These are phyloP conservation scores for Drosophila putrida DNA, from an alignment of 2,888 invertebrate species.

Conservation along the genomic window DNA sequence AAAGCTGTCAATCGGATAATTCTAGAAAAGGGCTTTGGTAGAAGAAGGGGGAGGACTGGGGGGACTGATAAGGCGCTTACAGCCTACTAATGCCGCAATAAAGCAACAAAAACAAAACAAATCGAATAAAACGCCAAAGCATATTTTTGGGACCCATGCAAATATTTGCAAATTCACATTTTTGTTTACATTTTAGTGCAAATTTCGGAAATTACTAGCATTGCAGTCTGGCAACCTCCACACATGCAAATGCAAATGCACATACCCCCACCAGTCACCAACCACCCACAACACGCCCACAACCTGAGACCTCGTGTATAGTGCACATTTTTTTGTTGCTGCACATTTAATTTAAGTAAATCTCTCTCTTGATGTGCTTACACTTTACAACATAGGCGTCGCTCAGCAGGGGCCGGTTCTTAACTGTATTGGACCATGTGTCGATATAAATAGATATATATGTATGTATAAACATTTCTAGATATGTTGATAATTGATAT, in stretches of 20 bases:
- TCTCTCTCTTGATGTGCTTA: slow-evolving; percentile 32
- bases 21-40: not conserved
- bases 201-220: slow-evolving; percentile 75
- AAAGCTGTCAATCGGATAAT: slow-evolving; percentile 61
- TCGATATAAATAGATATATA: no score
- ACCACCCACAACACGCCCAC: not conserved
- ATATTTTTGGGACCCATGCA: slow-evolving; percentile 67
- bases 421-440: not conserved
- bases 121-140: slow-evolving; percentile 48
- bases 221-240: slow-evolving; percentile 42
- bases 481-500: no score
- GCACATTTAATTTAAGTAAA: slow-evolving; percentile 61
- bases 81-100: slow-evolving; percentile 48
- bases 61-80: slow-evolving; percentile 42
- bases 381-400: slow-evolving; percentile 29
- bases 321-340: slow-evolving; percentile 31
- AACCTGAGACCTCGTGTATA: slow-evolving; percentile 24
- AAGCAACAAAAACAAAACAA: slow-evolving; percentile 21
- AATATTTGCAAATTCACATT: slow-evolving; percentile 71
- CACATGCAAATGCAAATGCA: slow-evolving; percentile 1
- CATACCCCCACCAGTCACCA: not conserved
- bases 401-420: not conserved
- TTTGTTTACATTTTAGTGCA: slow-evolving; percentile 78
- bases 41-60: not conserved
- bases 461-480: no score